Percentiles rank a stretch among this genome's conserved stretches.
These are phyloP conservation scores for Drosophila dunni DNA, from an alignment of 1,140 invertebrate genomes.

Conservation along the genomic window DNA sequence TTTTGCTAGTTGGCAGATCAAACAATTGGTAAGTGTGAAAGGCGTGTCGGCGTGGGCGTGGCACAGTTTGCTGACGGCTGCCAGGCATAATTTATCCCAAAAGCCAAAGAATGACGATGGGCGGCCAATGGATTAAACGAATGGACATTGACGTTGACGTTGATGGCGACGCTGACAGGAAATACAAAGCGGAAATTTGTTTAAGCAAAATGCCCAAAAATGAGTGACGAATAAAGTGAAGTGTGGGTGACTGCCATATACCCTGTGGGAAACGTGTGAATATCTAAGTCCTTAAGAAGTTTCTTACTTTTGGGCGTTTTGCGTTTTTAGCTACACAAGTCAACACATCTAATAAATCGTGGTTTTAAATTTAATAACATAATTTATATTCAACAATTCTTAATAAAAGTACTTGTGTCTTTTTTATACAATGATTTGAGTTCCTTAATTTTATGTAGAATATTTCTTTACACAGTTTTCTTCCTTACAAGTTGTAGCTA, in stretches of 20 bases:
- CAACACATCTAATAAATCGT: no score
- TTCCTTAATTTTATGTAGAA: no score
- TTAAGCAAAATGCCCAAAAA: conserved; percentile 44
- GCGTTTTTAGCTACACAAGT: no score
- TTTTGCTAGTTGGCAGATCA: conserved; percentile 25
- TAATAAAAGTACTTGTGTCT: no score
- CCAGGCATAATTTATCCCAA: conserved; percentile 45
- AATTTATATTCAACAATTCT: no score
- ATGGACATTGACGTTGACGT: conserved; percentile 19
- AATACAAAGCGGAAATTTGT: conserved; percentile 49
- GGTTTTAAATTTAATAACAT: no score
- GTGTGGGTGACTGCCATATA: background rate
- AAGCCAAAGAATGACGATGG: conserved; percentile 16
- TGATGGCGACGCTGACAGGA: conserved; percentile 35
- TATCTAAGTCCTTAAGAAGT: background rate
- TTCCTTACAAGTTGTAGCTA: no score
- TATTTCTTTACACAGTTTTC: no score
- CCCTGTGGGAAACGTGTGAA: background rate
- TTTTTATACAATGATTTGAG: no score
- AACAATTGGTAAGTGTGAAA: conserved; percentile 37
- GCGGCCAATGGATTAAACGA: conserved; percentile 26
- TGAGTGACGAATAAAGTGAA: conserved; percentile 6
- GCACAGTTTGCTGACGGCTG: conserved; percentile 20
- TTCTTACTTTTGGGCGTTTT: no score
- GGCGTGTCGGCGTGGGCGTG: conserved; percentile 15